These are phyloP conservation scores for Lithophane semibrunnea DNA, from an alignment of 2,888 invertebrate genomes.

Conservation along the genomic window DNA sequence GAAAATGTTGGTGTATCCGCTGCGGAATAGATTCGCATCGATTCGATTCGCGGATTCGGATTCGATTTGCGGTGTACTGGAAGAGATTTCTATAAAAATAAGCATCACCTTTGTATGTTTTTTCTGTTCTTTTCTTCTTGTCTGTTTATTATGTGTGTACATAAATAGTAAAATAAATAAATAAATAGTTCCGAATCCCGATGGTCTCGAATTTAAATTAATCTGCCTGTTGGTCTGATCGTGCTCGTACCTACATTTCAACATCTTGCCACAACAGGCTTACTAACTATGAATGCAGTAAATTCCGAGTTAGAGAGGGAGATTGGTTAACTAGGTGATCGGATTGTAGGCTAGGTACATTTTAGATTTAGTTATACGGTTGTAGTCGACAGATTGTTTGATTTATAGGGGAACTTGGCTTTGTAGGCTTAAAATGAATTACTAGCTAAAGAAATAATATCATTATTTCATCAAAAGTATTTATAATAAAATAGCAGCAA, in stretches of 20 bases:
- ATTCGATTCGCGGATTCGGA: no score
- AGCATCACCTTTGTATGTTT: no score
- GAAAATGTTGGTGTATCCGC: no score
- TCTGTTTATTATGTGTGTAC: no score
- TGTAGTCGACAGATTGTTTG: neutral
- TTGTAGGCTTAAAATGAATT: neutral
- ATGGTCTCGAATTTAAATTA: constrained; percentile 4
- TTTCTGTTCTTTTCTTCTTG: no score
- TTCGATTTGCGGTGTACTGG: no score
- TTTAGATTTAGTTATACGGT: constrained; percentile 4
- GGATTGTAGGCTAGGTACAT: constrained; percentile 11
- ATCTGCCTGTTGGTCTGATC: neutral
- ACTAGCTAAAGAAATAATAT: no score
- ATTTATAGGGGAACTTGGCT: constrained; percentile 30
- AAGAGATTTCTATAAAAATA: no score
- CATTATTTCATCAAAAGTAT: no score
- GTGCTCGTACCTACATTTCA: constrained; percentile 22
- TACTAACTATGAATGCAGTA: constrained; percentile 30
- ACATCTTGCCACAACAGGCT: constrained; percentile 22
- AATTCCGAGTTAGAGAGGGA: constrained; percentile 29
- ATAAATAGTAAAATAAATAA: no score
- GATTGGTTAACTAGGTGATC: constrained; percentile 43
- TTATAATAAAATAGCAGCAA: no score
- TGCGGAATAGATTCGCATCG: no score
- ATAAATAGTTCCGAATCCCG: neutral